Conservation (phyloP, 2,888 invertebrate genomes). For the Helicoverpa assulta region DNA sequence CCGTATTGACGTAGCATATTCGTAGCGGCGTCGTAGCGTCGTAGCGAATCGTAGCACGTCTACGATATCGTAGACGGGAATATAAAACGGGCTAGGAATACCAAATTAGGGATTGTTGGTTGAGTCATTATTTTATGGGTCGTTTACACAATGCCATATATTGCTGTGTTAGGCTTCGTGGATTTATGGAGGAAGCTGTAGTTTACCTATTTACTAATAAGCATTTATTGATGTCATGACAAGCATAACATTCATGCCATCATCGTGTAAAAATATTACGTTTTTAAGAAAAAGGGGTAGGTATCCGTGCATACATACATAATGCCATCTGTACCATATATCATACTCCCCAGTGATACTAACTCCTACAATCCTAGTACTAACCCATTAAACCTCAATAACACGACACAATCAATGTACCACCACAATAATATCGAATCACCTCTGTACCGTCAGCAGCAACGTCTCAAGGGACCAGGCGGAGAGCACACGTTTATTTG, state of each 20-base stretch:
- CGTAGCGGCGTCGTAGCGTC: slow-evolving; percentile 47
- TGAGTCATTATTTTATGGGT: slow-evolving; percentile 43
- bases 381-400: slow-evolving; percentile 6
- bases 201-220: no score
- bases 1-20: slow-evolving; percentile 38
- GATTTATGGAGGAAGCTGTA: neutral
- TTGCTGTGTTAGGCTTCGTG: neutral
- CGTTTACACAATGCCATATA: slow-evolving; percentile 22
- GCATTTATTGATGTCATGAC: neutral
- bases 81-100: slow-evolving; percentile 58
- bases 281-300: no score
- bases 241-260: no score
- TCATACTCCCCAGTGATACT: no score
- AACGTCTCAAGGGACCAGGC: slow-evolving; percentile 30
- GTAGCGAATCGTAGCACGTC: slow-evolving; percentile 61
- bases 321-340: no score
- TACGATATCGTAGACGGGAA: slow-evolving; percentile 58
- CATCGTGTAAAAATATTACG: no score
- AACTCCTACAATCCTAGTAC: neutral
- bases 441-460: slow-evolving; percentile 8
- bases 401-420: slow-evolving; percentile 18
- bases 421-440: slow-evolving; percentile 21
- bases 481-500: slow-evolving; percentile 7
- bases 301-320: no score
- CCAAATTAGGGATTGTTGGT: slow-evolving; percentile 50